Evolutionary conservation across 2,113 vertebrate genomes (phyloP).

Genomic region (Semnornis frantzii): DNA sequence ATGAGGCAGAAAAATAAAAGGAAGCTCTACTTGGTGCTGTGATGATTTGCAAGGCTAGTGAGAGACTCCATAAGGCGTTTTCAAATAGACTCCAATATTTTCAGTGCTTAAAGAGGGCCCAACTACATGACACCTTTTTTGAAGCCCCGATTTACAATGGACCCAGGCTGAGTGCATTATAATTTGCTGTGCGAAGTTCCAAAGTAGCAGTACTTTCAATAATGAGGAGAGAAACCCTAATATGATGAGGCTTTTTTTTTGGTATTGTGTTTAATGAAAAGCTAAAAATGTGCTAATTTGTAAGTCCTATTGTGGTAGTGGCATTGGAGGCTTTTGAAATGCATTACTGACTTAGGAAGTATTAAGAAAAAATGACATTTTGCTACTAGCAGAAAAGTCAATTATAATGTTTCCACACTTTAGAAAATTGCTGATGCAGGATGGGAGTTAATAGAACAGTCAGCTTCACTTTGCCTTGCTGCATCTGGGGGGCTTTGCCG

Average conservation of each 20-base stretch:
- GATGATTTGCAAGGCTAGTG: slow-evolving; percentile 78
- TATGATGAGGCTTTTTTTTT: slow-evolving; percentile 36
- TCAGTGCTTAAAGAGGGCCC: slow-evolving; percentile 65
- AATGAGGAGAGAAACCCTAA: slow-evolving; percentile 64
- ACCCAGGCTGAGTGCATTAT: slow-evolving; percentile 73
- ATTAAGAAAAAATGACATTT: slow-evolving; percentile 51
- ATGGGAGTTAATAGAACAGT: slow-evolving; percentile 72
- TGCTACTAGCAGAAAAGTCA: slow-evolving; percentile 61
- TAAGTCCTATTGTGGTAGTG: slow-evolving; percentile 68
- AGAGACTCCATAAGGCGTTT: slow-evolving; percentile 64
- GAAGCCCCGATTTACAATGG: slow-evolving; percentile 76
- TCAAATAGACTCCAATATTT: slow-evolving; percentile 71
- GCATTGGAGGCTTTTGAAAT: slow-evolving; percentile 70
- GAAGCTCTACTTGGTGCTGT: slow-evolving; percentile 48
- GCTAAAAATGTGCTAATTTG: slow-evolving; percentile 64
- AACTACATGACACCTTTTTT: slow-evolving; percentile 58
- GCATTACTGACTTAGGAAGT: slow-evolving; percentile 51
- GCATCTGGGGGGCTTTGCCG: slow-evolving; percentile 34
- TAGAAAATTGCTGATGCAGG: slow-evolving; percentile 68
- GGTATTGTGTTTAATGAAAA: slow-evolving; percentile 73
- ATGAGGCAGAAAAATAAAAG: slow-evolving; percentile 48
- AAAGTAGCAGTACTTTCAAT: slow-evolving; percentile 66
- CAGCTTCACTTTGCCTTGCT: slow-evolving; percentile 56
- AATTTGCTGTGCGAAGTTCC: slow-evolving; percentile 72
- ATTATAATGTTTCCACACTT: slow-evolving; percentile 66